Percentiles rank a stretch among this genome's conserved stretches.
These are phyloP conservation scores for Gastrophryne carolinensis DNA, from an alignment of 2,797 vertebrate genomes.

Conservation along the genomic window DNA sequence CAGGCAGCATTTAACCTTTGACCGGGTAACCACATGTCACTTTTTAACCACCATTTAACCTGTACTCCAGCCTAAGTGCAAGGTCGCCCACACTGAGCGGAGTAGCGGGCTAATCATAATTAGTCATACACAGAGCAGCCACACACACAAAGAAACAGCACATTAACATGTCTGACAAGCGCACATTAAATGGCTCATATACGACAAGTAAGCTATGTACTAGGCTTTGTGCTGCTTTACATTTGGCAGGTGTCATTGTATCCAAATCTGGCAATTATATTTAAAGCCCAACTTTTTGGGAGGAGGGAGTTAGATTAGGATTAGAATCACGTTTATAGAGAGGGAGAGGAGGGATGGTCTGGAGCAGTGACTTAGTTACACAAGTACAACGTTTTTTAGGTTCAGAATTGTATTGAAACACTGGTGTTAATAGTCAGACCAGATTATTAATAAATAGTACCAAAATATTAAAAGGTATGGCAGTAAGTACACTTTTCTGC, in stretches of 20 bases:
- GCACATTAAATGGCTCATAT: slow-evolving; percentile 21
- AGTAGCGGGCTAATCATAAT: slow-evolving; percentile 29
- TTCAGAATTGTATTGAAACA: too few species aligned
- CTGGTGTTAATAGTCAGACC: too few species aligned
- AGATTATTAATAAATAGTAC: too few species aligned
- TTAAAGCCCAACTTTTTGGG: too few species aligned
- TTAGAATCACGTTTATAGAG: too few species aligned
- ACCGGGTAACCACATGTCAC: slow-evolving; percentile 33
- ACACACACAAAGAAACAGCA: slow-evolving; percentile 4
- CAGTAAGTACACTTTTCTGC: too few species aligned
- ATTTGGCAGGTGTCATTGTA: background rate
- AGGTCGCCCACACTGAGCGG: slow-evolving; percentile 13
- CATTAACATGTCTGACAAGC: slow-evolving; percentile 22
- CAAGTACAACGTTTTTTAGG: too few species aligned
- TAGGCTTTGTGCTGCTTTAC: too few species aligned
- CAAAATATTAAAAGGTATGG: too few species aligned
- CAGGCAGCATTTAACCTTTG: slow-evolving; percentile 30
- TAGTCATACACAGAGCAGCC: slow-evolving; percentile 32
- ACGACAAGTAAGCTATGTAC: background rate
- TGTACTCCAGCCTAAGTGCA: slow-evolving; percentile 35
- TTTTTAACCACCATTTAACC: slow-evolving; percentile 45
- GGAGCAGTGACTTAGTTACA: too few species aligned
- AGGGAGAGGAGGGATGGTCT: too few species aligned
- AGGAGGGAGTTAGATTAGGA: too few species aligned
- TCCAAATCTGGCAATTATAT: background rate